Conservation (phyloP, 2,888 invertebrate species). For the Candidula unifasciata region DNA sequence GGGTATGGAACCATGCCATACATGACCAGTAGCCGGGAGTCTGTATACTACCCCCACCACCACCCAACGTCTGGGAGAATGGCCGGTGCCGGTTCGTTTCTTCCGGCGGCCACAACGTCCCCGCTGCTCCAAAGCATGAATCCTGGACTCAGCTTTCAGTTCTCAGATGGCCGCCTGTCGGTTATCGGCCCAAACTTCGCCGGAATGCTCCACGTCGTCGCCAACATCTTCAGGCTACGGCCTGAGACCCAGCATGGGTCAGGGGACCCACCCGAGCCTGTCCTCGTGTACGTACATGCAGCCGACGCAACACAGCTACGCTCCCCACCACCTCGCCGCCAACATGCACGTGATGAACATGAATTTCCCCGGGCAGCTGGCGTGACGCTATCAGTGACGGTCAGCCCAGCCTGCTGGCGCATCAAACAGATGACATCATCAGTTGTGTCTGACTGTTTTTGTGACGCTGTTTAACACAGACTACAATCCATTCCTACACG, state of each 20-base stretch:
- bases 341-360: slow-evolving; percentile 75
- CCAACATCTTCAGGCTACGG: slow-evolving; percentile 68
- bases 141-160: slow-evolving; percentile 54
- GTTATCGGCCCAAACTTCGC: slow-evolving; percentile 52
- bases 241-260: slow-evolving; percentile 63
- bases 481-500: no score
- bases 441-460: background rate
- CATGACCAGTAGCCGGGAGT: slow-evolving; percentile 58
- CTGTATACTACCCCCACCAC: slow-evolving; percentile 73
- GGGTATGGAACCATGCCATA: slow-evolving; percentile 39
- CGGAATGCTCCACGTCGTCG: slow-evolving; percentile 58
- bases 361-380: slow-evolving; percentile 74
- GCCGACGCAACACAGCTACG: slow-evolving; percentile 70
- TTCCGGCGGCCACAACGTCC: slow-evolving; percentile 38
- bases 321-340: slow-evolving; percentile 72
- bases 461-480: no score
- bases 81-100: slow-evolving; percentile 47
- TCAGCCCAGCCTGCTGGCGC: no score
- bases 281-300: slow-evolving; percentile 76
- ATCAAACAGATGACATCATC: background rate
- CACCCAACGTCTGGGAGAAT: slow-evolving; percentile 56
- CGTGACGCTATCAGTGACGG: slow-evolving; percentile 57
- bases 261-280: slow-evolving; percentile 64
- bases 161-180: slow-evolving; percentile 63
- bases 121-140: slow-evolving; percentile 49